Conservation (phyloP, 2,797 vertebrate species). For the Argentina silus region DNA sequence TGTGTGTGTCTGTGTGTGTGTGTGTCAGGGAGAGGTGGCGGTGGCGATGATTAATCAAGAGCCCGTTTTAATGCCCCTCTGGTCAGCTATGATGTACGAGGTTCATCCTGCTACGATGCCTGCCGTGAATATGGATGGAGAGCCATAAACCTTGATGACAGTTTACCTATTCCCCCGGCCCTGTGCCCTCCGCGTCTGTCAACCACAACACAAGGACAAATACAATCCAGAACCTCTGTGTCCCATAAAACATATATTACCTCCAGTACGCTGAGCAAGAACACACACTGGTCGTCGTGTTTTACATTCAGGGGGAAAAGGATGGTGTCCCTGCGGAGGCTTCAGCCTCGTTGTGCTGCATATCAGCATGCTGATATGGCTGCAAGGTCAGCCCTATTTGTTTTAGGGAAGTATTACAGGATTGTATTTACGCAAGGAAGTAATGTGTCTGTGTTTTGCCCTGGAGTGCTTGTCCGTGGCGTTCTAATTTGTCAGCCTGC, state of each 20-base stretch:
- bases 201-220: slow-evolving; percentile 12
- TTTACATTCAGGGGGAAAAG: not conserved
- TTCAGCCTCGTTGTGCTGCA: too few species aligned
- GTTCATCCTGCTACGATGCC: slow-evolving; percentile 17
- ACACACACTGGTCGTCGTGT: slow-evolving; percentile 3
- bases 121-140: slow-evolving; percentile 36
- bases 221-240: slow-evolving; percentile 14
- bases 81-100: slow-evolving; percentile 32
- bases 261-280: slow-evolving; percentile 2
- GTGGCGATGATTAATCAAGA: slow-evolving; percentile 33
- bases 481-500: not conserved
- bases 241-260: slow-evolving; percentile 32
- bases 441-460: not conserved
- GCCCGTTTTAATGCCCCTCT: slow-evolving; percentile 22
- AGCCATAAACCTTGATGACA: slow-evolving; percentile 31
- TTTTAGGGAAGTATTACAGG: too few species aligned
- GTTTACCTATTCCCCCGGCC: slow-evolving; percentile 21
- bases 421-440: slow-evolving; percentile 1
- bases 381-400: too few species aligned
- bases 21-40: slow-evolving; percentile 1
- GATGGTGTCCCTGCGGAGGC: too few species aligned
- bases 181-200: not conserved
- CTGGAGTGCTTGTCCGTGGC: not conserved
- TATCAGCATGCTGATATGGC: too few species aligned
- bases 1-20: not conserved